A percentile compares a stretch with the other conserved stretches of the same genome.
Conservation (phyloP, 2,113 vertebrate genomes). For the Cavia porcellus region DNA sequence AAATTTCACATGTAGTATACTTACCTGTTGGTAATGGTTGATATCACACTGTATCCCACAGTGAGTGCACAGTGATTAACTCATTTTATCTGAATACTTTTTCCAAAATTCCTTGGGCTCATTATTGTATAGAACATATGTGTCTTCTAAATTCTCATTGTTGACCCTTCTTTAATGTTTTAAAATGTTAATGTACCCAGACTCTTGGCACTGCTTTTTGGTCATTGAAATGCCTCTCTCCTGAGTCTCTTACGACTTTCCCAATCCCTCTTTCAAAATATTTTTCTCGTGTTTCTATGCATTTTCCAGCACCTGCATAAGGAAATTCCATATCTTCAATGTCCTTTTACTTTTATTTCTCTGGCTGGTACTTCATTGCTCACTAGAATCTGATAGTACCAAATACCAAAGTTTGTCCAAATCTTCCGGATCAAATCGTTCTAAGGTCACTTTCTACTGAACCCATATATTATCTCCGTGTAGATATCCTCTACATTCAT, state of each 20-base stretch:
- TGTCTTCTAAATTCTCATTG: background rate
- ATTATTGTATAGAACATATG: background rate
- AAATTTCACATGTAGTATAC: background rate
- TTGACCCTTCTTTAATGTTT: background rate
- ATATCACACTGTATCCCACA: background rate
- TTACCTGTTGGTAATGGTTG: background rate
- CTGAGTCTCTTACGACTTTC: background rate
- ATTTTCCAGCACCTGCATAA: background rate
- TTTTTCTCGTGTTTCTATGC: background rate
- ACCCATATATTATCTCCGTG: background rate
- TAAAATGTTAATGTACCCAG: background rate
- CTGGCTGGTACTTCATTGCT: background rate
- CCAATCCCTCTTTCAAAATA: background rate
- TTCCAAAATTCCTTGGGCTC: background rate
- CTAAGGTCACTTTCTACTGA: background rate
- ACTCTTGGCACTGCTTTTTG: background rate
- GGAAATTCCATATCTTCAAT: background rate
- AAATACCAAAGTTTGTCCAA: background rate
- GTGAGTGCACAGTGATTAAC: background rate
- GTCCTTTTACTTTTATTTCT: background rate
- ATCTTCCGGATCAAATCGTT: background rate
- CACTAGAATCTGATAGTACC: background rate
- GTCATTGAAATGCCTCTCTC: background rate
- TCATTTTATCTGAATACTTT: slow-evolving; percentile 21
- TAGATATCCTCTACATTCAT: background rate